Conservation (phyloP, 2,797 vertebrate genomes). For the Taeniopygia guttata region DNA sequence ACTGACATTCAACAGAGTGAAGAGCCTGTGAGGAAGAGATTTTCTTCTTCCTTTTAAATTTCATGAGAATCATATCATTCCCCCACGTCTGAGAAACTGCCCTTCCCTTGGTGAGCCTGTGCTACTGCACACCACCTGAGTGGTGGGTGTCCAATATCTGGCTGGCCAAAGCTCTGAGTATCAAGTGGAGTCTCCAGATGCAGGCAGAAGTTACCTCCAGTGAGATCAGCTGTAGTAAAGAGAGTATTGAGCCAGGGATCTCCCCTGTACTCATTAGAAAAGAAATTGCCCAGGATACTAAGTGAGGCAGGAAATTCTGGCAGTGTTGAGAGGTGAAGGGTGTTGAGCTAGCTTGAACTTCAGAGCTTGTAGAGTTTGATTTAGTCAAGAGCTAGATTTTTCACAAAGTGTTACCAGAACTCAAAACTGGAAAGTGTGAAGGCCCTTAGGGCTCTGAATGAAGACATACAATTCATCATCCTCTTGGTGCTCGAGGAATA, state of each 20-base stretch:
- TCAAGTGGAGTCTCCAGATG: background rate
- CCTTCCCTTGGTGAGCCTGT: background rate
- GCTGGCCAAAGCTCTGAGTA: background rate
- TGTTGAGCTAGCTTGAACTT: background rate
- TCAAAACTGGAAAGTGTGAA: fast-evolving
- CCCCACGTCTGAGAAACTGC: background rate
- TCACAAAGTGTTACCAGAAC: background rate
- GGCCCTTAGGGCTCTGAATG: background rate
- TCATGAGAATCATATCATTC: background rate
- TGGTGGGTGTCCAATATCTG: background rate
- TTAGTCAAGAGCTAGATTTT: background rate
- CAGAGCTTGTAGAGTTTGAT: background rate
- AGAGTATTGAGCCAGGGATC: background rate
- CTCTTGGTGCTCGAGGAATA: background rate
- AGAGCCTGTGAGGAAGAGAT: background rate
- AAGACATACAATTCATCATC: background rate
- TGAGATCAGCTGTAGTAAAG: background rate
- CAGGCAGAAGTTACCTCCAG: background rate
- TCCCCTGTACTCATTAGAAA: background rate
- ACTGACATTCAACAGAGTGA: background rate
- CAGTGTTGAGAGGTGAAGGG: background rate
- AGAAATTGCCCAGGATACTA: background rate
- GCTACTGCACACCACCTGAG: background rate
- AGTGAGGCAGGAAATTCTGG: background rate
- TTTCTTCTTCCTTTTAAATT: background rate